A percentile compares a stretch with the other conserved stretches of the same genome.
Evolutionary conservation across 2,797 vertebrate species (phyloP).

Genomic region (Perodicticus potto): DNA sequence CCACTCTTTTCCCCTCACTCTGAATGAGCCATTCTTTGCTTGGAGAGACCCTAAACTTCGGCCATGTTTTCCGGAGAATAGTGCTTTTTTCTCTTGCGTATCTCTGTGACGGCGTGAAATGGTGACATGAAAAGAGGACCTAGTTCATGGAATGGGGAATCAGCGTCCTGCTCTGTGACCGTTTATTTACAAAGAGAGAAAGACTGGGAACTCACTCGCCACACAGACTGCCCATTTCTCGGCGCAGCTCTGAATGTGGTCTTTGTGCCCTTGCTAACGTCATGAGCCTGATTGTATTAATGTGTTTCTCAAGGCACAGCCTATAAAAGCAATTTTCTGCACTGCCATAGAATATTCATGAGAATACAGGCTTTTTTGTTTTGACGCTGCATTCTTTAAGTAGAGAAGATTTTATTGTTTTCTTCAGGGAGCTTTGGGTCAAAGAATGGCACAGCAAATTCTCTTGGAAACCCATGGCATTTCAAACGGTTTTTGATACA

Average conservation of each 20-base stretch:
- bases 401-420: constrained; percentile 85
- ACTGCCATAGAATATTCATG: constrained; percentile 72
- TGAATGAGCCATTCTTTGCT: constrained; percentile 58
- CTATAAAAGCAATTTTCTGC: constrained; percentile 78
- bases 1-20: not conserved
- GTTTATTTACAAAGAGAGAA: constrained; percentile 23
- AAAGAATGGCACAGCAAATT: constrained; percentile 79
- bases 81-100: constrained; percentile 2
- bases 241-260: constrained; percentile 83
- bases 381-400: constrained; percentile 76
- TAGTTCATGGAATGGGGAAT: not conserved
- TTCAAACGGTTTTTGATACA: constrained; percentile 78
- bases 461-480: constrained; percentile 76
- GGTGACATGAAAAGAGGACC: not conserved
- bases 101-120: not conserved
- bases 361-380: constrained; percentile 85
- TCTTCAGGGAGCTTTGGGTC: constrained; percentile 80
- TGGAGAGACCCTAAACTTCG: constrained; percentile 52
- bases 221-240: constrained; percentile 76
- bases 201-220: constrained; percentile 65
- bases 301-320: constrained; percentile 81
- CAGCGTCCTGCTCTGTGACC: not conserved
- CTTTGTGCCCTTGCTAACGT: constrained; percentile 88
- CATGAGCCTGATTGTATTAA: constrained; percentile 82
- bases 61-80: not conserved